phyloP scores from a whole-genome alignment of 2,888 invertebrate species.

The Melieria picta region DNA sequence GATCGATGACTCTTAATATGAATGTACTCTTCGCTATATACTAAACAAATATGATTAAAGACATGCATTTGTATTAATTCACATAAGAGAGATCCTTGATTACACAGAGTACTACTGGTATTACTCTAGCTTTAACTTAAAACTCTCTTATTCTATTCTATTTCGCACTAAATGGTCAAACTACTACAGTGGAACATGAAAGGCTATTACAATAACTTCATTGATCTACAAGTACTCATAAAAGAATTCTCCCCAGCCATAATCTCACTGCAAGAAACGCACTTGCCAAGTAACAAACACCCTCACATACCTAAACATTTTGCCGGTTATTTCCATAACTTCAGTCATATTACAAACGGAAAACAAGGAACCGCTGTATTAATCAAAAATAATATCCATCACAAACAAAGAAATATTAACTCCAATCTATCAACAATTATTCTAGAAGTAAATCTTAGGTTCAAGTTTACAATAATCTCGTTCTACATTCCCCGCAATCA shows the following conservation, averaged over 20 bases:
- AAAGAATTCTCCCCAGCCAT: not conserved
- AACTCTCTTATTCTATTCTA: not conserved
- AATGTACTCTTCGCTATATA: not conserved
- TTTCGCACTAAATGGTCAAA: no score
- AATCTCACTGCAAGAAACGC: not conserved
- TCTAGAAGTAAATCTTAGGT: not conserved
- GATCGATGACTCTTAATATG: not conserved
- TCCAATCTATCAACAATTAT: not conserved
- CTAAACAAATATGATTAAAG: not conserved
- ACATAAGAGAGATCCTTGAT: not conserved
- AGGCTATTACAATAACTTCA: not conserved
- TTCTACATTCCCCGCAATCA: no score
- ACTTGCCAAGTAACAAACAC: not conserved
- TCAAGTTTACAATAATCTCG: constrained; percentile 5
- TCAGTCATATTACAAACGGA: not conserved
- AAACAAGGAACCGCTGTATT: not conserved
- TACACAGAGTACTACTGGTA: not conserved
- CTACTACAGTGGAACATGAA: no score
- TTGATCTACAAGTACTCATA: not conserved
- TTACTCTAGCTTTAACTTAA: not conserved
- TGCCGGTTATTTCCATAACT: constrained; percentile 2
- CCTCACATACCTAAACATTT: not conserved
- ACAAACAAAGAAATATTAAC: not conserved
- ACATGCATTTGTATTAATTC: not conserved
- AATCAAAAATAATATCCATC: not conserved